Conservation (phyloP, 2,888 invertebrate species). For the Drosophila atripex region DNA sequence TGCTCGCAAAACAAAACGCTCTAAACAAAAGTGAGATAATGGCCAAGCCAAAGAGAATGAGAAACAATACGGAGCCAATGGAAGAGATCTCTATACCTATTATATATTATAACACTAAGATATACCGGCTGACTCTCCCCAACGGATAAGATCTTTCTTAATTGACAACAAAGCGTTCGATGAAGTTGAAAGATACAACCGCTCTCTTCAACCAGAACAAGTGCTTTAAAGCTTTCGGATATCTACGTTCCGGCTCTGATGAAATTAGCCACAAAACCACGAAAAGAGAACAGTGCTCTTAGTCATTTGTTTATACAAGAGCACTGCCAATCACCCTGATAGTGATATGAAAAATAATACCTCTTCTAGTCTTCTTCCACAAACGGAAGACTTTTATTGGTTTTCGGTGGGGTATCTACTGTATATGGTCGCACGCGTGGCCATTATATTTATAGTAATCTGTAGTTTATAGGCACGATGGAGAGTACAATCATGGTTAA, state of each 20-base stretch:
- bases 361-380: no score
- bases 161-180: no score
- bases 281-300: conserved; percentile 9
- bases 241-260: conserved; percentile 26
- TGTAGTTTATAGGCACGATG: no score
- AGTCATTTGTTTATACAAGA: conserved; percentile 27
- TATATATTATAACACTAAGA: no score
- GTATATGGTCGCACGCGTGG: no score
- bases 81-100: not conserved
- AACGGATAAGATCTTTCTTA: no score
- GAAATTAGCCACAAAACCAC: conserved; percentile 11
- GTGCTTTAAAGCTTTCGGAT: not conserved
- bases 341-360: no score
- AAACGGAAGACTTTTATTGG: no score
- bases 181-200: no score
- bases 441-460: no score
- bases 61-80: not conserved
- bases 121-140: not conserved
- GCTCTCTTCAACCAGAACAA: not conserved
- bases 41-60: not conserved
- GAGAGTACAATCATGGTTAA: no score
- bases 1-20: conserved; percentile 18
- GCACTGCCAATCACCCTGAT: not conserved
- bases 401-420: no score
- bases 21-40: conserved; percentile 24